phyloP scores from a whole-genome alignment of 2,113 vertebrate genomes.

The Petrocephalus zakoni region DNA sequence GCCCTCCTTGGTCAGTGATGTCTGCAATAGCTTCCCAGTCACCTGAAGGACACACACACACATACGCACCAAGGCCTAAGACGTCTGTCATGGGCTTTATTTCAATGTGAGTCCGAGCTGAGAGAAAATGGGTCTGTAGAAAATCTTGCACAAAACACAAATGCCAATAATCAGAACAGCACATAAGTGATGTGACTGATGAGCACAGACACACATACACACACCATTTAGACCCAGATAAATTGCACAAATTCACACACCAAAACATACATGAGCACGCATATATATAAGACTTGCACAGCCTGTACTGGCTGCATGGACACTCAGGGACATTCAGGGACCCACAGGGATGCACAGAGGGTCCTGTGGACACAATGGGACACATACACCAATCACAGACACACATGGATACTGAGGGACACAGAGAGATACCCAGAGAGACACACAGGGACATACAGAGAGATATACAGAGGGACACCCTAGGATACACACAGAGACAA shows the following conservation, averaged over 20 bases:
- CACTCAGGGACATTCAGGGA: not conserved
- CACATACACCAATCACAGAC: too few species aligned
- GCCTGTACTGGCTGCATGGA: not conserved
- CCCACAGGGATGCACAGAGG: not conserved
- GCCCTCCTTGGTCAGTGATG: conserved; percentile 82
- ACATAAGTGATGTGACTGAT: not conserved
- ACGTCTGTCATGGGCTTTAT: not conserved
- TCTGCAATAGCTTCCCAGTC: conserved; percentile 88
- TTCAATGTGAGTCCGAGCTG: not conserved
- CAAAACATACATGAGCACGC: not conserved
- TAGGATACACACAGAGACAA: too few species aligned
- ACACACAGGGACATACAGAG: too few species aligned
- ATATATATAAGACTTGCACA: not conserved
- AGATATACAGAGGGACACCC: too few species aligned
- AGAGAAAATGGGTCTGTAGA: not conserved
- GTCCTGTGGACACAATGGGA: not conserved
- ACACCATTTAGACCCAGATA: not conserved
- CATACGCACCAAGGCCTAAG: too few species aligned
- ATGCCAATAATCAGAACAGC: not conserved
- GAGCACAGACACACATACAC: not conserved
- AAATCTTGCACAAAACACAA: not conserved
- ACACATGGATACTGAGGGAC: too few species aligned
- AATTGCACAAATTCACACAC: not conserved
- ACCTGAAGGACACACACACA: conserved; percentile 59
- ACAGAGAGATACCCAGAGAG: not conserved